phyloP scores from a whole-genome alignment of 2,113 vertebrate species.

The Terrapene triunguis region DNA sequence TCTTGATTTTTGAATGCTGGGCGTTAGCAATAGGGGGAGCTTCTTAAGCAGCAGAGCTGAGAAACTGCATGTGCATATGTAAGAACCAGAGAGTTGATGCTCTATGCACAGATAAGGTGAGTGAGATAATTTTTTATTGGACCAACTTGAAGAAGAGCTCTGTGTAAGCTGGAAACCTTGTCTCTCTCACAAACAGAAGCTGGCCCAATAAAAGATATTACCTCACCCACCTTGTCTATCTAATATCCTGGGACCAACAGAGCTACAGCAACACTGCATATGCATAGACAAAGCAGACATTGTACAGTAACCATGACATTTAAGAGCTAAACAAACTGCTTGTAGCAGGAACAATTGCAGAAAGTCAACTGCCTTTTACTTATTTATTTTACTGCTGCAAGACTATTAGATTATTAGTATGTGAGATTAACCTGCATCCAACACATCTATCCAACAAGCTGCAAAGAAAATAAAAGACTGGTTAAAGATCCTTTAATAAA shows the following conservation, averaged over 20 bases:
- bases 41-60: neutral
- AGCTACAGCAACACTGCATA: neutral
- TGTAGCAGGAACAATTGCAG: neutral
- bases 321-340: rapidly evolving
- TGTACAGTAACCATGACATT: rapidly evolving
- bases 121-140: neutral
- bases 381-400: neutral
- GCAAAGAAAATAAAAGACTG: neutral
- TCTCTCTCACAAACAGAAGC: neutral
- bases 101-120: neutral
- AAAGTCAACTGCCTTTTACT: neutral
- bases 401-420: neutral
- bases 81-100: neutral
- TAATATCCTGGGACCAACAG: neutral
- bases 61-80: rapidly evolving
- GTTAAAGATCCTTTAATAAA: neutral
- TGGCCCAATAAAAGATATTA: neutral
- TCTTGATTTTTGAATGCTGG: neutral
- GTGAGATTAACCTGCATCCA: neutral
- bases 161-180: neutral
- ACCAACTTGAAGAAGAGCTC: neutral
- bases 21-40: neutral
- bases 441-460: neutral
- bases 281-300: neutral
- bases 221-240: neutral